Base-by-base conservation (phyloP, 1,140 invertebrate genomes). In the Aphelinus atriplicis region DNA sequence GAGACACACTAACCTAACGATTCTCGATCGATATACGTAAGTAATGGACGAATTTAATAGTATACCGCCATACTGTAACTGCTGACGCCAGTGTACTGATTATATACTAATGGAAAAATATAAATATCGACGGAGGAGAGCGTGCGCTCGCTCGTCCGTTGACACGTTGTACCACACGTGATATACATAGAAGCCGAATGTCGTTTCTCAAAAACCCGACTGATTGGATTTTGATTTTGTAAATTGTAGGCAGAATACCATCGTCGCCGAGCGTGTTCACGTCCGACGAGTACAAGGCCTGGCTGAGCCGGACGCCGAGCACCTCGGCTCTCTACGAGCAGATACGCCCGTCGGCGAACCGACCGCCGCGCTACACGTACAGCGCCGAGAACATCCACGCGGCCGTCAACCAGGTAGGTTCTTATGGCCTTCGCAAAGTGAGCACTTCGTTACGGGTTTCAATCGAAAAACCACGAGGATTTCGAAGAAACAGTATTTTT, bases 261-360 rank as follows among this genome's bases (percentile, higher is more conserved):
- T 92, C 91, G 78, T 92, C 92, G 78, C 90, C 92, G 53, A 92
- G 92, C 87, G 93, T 96, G 83, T 96, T 96, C 87, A 95, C 95
- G 78, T 94, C 95, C 79, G 95, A 96, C 85, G 96, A 97, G 84
- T 97, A 97, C 81, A 91, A 94, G 72, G 93, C 95, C 61, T 97
- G 95, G 95, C 82, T 97, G 79, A 73, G 70, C 5, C 90, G 96
- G 62, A 95, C 96, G 1, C 96, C 96, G 6, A 97, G 95, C 58
- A 97, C 96, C 47, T 96, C 94, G 76, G 96, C 96, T 61, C 93
- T 97, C 78, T 97, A 97, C 84, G 95, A 97, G 82, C 93, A 95
- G 81, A 93, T 97, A 80, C 90, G 95, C 76, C 91, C 93, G 75
- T 93, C 92, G 3, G 88, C 92, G 66, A 92, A 92, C 80, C 89